A percentile compares a stretch with the other conserved stretches of the same genome.
phyloP scores from a whole-genome alignment of 2,888 invertebrate species.

The Hypercompe scribonia region DNA sequence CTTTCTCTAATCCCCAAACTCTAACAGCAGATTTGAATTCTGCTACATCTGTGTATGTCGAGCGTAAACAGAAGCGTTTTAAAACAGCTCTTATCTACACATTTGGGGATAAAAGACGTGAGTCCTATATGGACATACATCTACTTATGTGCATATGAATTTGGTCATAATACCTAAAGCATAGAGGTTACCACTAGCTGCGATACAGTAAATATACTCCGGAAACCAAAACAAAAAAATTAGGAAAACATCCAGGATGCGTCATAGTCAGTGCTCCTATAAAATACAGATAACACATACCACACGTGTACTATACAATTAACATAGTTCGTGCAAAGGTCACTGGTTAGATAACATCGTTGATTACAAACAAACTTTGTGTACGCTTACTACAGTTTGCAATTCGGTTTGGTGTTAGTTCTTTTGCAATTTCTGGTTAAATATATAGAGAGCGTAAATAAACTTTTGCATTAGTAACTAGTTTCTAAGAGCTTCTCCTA shows the following conservation, averaged over 20 bases:
- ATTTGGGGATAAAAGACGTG: too few species aligned
- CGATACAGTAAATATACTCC: not conserved
- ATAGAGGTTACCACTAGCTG: not conserved
- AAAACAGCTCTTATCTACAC: too few species aligned
- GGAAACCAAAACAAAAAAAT: not conserved
- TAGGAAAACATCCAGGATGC: not conserved
- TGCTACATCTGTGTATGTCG: too few species aligned
- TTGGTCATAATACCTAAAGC: too few species aligned
- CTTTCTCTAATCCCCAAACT: too few species aligned
- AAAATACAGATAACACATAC: constrained; percentile 24
- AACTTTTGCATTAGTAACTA: too few species aligned
- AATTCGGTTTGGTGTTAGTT: not conserved
- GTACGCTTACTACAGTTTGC: constrained; percentile 28
- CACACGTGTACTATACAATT: constrained; percentile 11
- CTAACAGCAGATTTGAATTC: too few species aligned
- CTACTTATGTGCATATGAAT: too few species aligned
- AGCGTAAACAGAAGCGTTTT: too few species aligned
- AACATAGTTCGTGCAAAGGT: constrained; percentile 39
- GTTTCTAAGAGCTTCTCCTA: too few species aligned
- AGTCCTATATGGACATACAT: too few species aligned
- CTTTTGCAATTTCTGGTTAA: not conserved
- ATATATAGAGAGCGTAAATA: not conserved
- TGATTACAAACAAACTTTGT: constrained; percentile 37
- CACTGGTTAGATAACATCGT: constrained; percentile 42
- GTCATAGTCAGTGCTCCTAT: constrained; percentile 24